These are phyloP conservation scores for Ceyx erithaca DNA, from an alignment of 2,797 vertebrate species.

Conservation along the genomic window DNA sequence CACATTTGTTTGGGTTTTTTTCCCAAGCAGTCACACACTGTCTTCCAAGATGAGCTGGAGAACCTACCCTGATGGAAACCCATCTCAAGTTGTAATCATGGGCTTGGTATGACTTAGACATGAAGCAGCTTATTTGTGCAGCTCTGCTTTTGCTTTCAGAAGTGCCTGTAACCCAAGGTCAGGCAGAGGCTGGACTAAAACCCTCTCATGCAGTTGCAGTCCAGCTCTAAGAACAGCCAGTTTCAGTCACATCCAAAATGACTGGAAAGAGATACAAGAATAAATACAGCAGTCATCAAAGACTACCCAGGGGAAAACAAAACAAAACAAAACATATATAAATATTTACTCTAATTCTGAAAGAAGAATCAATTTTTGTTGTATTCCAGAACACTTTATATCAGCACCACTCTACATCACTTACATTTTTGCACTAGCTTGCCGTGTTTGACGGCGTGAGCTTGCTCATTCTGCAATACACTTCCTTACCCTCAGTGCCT, in stretches of 20 bases:
- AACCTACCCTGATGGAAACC: background rate
- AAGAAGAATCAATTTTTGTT: slow-evolving; percentile 49
- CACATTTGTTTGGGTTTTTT: background rate
- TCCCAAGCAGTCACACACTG: background rate
- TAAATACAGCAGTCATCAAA: slow-evolving; percentile 14
- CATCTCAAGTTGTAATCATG: background rate
- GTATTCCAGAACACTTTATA: slow-evolving; percentile 17
- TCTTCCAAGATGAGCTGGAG: background rate
- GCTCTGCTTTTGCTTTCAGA: background rate
- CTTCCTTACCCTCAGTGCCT: background rate
- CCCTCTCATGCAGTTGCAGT: slow-evolving; percentile 37
- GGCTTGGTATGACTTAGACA: rapidly evolving
- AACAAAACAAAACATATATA: too few species aligned
- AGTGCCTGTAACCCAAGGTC: slow-evolving; percentile 15
- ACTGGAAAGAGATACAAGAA: slow-evolving; percentile 29
- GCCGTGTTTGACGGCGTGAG: background rate
- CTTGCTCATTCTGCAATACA: background rate
- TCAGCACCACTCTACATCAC: background rate
- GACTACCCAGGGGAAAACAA: background rate
- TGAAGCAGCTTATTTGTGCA: background rate
- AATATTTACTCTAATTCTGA: background rate
- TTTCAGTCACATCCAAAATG: slow-evolving; percentile 38
- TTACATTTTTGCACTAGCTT: background rate
- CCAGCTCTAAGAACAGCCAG: slow-evolving; percentile 22
- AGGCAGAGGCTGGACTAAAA: slow-evolving; percentile 43